Evolutionary conservation across 2,888 invertebrate genomes (phyloP), one percentile per base, ranked within the genome.

Genomic region (Ennomos fuscantarius): DNA sequence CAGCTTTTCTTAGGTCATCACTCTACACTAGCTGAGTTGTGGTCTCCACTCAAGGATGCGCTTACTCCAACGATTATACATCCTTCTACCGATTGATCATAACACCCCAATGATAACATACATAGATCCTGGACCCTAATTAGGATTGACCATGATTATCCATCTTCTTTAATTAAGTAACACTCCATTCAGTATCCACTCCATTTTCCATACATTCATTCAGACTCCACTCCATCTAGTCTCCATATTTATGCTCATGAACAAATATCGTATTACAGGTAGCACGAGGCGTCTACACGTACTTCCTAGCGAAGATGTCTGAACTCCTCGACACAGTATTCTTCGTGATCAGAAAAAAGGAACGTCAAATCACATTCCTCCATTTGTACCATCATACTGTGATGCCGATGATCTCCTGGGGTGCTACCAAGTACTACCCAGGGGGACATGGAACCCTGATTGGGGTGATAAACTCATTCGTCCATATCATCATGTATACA

Each of bases 361-460:
- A 97, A 66, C 94, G 94, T 8, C 98, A 99, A 88, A 95, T 98
- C 48, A 96, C 97, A 0, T 97, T 97, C 81, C 94, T 99, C 51
- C 98, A 99, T 78, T 94, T 98, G 73, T 98, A 98, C 79, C 99
- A 99, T 82, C 98, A 99, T 80, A 97, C 97, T 0, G 96, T 97
- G 42, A 99, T 99, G 98, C 98, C 98, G 1, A 94, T 97, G 93
- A 95, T 97, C 73, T 96, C 97, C 50, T 99, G 98, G 98, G 97
- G 97, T 43, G 96, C 96, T 10, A 96, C 97, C 10, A 97, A 97
- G 84, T 98, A 97, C 81, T 96, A 94, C 77, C 94, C 95, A 55
- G 97, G 97, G 49, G 97, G 97, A 0, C 98, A 99, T 84, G 97
- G 97, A 31, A 97, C 98, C 2, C 96, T 97, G 76, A 97, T 97